Conservation (phyloP, 1,140 invertebrate species). For the Rhagoletis zephyria region DNA sequence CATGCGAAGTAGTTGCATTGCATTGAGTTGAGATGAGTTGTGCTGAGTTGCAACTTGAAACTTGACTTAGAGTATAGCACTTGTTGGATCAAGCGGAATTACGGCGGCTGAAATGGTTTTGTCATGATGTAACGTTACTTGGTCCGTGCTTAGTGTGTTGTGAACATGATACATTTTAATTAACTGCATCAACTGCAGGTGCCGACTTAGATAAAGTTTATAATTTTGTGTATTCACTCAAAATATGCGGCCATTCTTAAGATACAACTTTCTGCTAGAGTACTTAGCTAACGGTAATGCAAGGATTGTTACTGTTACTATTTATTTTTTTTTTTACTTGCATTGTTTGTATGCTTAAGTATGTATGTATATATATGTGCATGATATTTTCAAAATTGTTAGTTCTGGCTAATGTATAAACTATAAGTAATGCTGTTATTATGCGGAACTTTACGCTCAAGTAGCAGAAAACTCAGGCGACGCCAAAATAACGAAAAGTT, state of each 20-base stretch:
- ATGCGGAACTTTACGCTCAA: not conserved
- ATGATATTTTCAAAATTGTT: not conserved
- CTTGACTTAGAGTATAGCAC: not conserved
- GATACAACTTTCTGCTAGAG: not conserved
- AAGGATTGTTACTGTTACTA: slow-evolving; percentile 1
- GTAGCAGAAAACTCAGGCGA: not conserved
- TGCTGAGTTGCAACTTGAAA: slow-evolving; percentile 36
- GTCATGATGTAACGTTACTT: not conserved
- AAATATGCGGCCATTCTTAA: not conserved
- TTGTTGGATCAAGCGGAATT: not conserved
- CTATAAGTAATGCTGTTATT: not conserved
- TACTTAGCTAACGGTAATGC: slow-evolving; percentile 10
- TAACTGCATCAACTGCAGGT: slow-evolving; percentile 40
- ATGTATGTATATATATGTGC: not conserved
- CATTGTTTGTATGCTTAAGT: not conserved
- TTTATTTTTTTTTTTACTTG: not conserved
- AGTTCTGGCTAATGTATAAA: not conserved
- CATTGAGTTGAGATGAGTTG: not conserved
- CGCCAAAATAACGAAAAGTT: not conserved
- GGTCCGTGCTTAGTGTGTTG: not conserved
- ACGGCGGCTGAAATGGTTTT: not conserved
- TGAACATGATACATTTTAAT: slow-evolving; percentile 31
- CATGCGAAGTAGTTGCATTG: not conserved
- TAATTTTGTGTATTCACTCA: not conserved
- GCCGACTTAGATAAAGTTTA: slow-evolving; percentile 42